A percentile compares a stretch with the other conserved stretches of the same genome.
These are phyloP conservation scores for Aporophyla lueneburgensis DNA, from an alignment of 2,888 invertebrate species.

Conservation along the genomic window DNA sequence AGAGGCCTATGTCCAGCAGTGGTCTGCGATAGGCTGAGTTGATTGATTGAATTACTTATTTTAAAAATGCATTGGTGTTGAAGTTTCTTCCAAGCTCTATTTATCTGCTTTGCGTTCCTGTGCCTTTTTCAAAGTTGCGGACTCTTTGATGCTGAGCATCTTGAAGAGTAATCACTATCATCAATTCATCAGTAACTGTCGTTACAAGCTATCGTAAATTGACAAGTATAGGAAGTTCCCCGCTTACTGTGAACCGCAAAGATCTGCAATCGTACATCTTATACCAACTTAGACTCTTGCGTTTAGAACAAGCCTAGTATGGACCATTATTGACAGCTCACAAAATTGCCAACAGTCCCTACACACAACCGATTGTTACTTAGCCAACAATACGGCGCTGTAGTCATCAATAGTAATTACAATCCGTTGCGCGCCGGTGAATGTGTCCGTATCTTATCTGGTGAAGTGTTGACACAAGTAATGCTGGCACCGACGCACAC, in stretches of 20 bases:
- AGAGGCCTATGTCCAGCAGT: too few relatives aligned
- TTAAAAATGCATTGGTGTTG: neutral
- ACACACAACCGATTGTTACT: conserved; percentile 4
- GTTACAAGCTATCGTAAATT: neutral
- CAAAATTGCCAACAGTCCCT: conserved; percentile 18
- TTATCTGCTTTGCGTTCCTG: neutral
- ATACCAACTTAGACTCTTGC: neutral
- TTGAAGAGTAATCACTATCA: neutral
- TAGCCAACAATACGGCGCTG: conserved; percentile 11
- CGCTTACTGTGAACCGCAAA: neutral
- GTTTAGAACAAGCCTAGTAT: conserved; percentile 5
- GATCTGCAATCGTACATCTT: neutral
- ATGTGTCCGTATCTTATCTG: conserved; percentile 47
- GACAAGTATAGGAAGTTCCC: neutral
- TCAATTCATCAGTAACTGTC: neutral
- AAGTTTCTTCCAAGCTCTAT: neutral
- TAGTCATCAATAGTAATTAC: conserved; percentile 25
- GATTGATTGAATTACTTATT: too few relatives aligned
- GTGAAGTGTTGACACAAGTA: conserved; percentile 43
- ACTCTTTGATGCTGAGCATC: neutral
- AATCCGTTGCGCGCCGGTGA: neutral
- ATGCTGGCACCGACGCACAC: neutral
- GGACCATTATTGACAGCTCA: neutral
- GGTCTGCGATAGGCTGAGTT: too few relatives aligned
- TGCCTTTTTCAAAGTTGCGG: neutral